Evolutionary conservation across 64 coral and sea anemone genomes (phyloP).

Genomic region (Acropora tenuis): DNA sequence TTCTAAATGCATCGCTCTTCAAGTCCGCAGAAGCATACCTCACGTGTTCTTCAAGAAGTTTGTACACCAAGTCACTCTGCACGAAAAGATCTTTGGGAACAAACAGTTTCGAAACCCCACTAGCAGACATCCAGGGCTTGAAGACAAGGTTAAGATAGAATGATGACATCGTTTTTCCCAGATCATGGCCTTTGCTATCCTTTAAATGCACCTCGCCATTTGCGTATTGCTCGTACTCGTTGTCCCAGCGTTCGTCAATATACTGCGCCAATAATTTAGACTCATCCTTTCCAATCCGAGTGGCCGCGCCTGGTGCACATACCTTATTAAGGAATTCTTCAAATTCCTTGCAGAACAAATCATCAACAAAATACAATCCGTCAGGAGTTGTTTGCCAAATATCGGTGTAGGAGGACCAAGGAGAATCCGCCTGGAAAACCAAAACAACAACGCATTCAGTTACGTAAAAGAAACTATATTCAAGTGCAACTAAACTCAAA

Average conservation of each 20-base stretch:
- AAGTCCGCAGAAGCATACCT: constrained; percentile 46
- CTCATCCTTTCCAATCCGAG: not conserved
- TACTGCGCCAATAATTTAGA: constrained; percentile 40
- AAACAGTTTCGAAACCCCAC: not conserved
- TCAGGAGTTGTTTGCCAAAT: constrained; percentile 72
- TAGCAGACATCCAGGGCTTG: constrained; percentile 58
- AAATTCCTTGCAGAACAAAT: constrained; percentile 65
- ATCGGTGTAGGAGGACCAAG: constrained; percentile 55
- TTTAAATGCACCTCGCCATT: constrained; percentile 36
- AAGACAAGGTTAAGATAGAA: constrained; percentile 69
- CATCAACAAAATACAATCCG: constrained; percentile 68
- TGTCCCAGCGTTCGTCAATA: constrained; percentile 66
- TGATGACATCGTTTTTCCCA: constrained; percentile 60
- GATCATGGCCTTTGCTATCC: constrained; percentile 49
- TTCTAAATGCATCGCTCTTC: constrained; percentile 47
- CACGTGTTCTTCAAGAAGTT: constrained; percentile 68
- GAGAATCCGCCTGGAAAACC: constrained; percentile 47
- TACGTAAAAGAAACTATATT: not conserved
- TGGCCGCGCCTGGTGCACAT: not conserved
- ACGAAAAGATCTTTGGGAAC: constrained; percentile 62
- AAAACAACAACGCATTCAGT: not conserved
- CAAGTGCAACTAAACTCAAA: too few relatives aligned
- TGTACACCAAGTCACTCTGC: not conserved
- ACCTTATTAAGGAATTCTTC: constrained; percentile 59
- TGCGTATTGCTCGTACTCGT: constrained; percentile 69